Conservation (phyloP, 2,888 invertebrate genomes). For the Lasiommata megera region DNA sequence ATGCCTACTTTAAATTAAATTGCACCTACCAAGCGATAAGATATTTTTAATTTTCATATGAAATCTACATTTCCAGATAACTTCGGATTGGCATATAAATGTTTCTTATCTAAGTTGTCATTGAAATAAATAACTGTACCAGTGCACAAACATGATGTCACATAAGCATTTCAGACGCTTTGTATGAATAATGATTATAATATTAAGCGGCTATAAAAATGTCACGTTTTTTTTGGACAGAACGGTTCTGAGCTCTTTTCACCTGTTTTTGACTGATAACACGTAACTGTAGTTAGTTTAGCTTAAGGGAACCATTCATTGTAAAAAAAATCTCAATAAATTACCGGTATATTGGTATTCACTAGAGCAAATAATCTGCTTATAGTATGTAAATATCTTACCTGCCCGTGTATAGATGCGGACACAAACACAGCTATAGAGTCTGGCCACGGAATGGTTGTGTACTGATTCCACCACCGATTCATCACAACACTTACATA, state of each 20-base stretch:
- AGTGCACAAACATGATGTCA: neutral
- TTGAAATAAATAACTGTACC: neutral
- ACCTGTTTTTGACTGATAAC: neutral
- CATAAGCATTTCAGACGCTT: neutral
- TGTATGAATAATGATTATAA: neutral
- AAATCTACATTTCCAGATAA: constrained; percentile 8
- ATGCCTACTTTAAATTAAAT: too few species aligned
- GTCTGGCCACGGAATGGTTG: constrained; percentile 92
- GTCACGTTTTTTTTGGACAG: neutral
- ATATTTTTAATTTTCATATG: neutral
- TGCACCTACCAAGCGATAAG: neutral
- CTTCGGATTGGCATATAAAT: constrained; percentile 1
- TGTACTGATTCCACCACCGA: constrained; percentile 95
- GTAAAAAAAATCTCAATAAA: neutral
- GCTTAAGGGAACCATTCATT: neutral
- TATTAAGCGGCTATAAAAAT: neutral
- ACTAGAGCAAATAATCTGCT: neutral
- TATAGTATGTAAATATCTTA: constrained; percentile 44
- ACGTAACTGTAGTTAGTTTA: neutral
- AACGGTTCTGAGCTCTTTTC: neutral
- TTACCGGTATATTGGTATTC: neutral
- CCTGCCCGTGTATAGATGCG: constrained; percentile 90
- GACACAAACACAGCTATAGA: constrained; percentile 93
- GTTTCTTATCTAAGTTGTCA: constrained; percentile 8
- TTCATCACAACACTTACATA: constrained; percentile 96